A percentile compares a stretch with the other conserved stretches of the same genome.
Evolutionary conservation across 1,140 invertebrate species (phyloP).

Genomic region (Pogonognathellus flavescens): DNA sequence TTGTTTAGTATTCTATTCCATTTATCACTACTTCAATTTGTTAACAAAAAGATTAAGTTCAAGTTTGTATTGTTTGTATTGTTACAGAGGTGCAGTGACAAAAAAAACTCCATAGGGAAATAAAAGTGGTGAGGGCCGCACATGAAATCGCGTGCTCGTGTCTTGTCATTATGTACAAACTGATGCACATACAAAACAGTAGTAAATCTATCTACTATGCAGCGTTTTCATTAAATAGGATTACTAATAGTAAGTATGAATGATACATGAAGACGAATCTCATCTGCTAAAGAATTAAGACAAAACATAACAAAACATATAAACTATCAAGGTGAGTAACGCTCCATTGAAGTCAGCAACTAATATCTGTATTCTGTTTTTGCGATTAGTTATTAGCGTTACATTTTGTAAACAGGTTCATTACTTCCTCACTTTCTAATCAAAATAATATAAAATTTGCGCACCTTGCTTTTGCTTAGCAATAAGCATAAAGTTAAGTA

Average conservation of each 20-base stretch:
- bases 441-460: conserved; percentile 13
- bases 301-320: conserved; percentile 47
- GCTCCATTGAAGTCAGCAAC: conserved; percentile 20
- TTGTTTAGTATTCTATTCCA: neutral
- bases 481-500: too few species aligned
- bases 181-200: neutral
- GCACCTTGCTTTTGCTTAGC: neutral
- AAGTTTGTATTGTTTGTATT: neutral
- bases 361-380: neutral
- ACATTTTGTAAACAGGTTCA: conserved; percentile 30
- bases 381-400: neutral
- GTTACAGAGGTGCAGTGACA: neutral
- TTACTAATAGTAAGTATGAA: neutral
- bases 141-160: conserved; percentile 7
- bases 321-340: conserved; percentile 33
- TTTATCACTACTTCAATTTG: conserved; percentile 37
- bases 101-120: conserved; percentile 30
- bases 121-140: conserved; percentile 31
- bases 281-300: conserved; percentile 27
- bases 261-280: conserved; percentile 41
- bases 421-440: conserved; percentile 45
- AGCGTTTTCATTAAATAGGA: neutral
- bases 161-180: neutral
- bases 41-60: conserved; percentile 20
- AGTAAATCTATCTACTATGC: neutral